A percentile compares a stretch with the other conserved stretches of the same genome.
Evolutionary conservation across 2,113 vertebrate species (phyloP).

Genomic region (Datnioides undecimradiatus): DNA sequence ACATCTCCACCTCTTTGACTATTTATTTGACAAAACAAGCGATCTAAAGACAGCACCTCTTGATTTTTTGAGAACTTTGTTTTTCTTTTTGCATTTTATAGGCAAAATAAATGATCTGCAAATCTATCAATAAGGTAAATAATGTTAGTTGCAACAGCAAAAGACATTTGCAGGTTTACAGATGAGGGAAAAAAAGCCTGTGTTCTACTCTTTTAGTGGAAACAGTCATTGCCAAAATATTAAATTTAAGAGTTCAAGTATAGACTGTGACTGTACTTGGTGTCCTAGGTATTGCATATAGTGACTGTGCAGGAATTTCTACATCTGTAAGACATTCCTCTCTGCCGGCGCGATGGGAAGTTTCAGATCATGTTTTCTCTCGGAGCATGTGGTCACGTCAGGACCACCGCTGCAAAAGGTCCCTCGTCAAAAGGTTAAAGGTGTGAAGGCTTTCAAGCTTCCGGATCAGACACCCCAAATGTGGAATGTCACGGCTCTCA

Average conservation of each 20-base stretch:
- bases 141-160: not conserved
- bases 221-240: not conserved
- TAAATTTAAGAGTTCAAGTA: not conserved
- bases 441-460: not conserved
- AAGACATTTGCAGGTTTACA: not conserved
- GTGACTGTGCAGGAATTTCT: not conserved
- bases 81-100: too few species aligned
- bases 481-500: conserved; percentile 32
- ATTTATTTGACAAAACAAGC: too few species aligned
- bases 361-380: not conserved
- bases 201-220: too few species aligned
- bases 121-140: not conserved
- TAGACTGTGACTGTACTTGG: not conserved
- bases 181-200: not conserved
- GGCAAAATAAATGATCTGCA: not conserved
- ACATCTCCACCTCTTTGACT: too few species aligned
- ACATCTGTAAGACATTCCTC: conserved; percentile 8
- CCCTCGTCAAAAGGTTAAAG: conserved; percentile 5
- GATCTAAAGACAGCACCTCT: too few species aligned
- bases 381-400: not conserved
- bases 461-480: conserved; percentile 1
- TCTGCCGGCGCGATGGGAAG: not conserved
- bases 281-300: too few species aligned
- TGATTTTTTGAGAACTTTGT: too few species aligned
- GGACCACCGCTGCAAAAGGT: not conserved